Evolutionary conservation across 1,140 invertebrate genomes (phyloP).

Genomic region (Brachionus rubens): DNA sequence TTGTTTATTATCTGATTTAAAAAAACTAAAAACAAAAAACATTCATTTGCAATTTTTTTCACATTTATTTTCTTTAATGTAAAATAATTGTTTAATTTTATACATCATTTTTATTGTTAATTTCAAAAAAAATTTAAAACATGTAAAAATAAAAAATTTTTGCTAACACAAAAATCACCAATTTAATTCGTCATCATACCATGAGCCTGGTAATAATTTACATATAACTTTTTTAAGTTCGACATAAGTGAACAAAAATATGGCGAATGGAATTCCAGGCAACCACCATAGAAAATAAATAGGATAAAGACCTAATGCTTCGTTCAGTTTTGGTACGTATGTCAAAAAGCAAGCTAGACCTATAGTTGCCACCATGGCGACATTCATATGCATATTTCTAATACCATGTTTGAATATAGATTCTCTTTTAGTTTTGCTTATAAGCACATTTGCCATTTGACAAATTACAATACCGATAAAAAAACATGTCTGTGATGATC

Average conservation of each 20-base stretch:
- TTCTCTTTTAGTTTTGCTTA: slow-evolving; percentile 60
- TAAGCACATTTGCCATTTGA: slow-evolving; percentile 62
- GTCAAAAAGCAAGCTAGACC: slow-evolving; percentile 52
- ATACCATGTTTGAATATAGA: slow-evolving; percentile 61
- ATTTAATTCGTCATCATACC: slow-evolving; percentile 34
- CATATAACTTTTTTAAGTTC: slow-evolving; percentile 16
- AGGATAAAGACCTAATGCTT: slow-evolving; percentile 52
- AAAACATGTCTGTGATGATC: slow-evolving; percentile 61
- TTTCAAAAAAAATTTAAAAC: neutral
- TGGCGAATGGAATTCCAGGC: slow-evolving; percentile 9
- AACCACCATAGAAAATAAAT: slow-evolving; percentile 38
- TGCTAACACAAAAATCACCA: neutral
- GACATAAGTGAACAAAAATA: slow-evolving; percentile 28
- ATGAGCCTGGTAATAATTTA: slow-evolving; percentile 11
- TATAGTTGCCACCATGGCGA: slow-evolving; percentile 50
- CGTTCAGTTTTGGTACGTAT: slow-evolving; percentile 54
- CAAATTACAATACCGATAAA: slow-evolving; percentile 61
- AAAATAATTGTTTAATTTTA: neutral
- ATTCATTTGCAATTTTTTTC: slow-evolving; percentile 14
- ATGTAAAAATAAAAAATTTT: neutral
- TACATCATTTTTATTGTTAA: neutral
- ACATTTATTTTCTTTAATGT: neutral
- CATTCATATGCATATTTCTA: slow-evolving; percentile 48
- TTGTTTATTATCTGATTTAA: neutral
- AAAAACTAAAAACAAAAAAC: too few species aligned